phyloP scores from a whole-genome alignment of 1,140 invertebrate genomes.

The Manduca sexta region DNA sequence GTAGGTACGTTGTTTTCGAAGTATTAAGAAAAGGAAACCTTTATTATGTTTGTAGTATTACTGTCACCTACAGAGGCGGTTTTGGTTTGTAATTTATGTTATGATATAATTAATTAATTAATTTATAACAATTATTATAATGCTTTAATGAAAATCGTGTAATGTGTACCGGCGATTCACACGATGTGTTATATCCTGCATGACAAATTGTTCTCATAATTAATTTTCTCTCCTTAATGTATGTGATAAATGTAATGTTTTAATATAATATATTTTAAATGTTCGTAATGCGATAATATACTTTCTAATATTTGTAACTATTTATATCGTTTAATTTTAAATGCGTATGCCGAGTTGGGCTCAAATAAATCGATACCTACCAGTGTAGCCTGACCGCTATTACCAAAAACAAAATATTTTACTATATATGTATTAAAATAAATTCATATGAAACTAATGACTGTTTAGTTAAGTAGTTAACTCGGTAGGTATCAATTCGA shows the following conservation, averaged over 20 bases:
- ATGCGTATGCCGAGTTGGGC: constrained; percentile 4
- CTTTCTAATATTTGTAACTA: constrained; percentile 1
- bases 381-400: constrained; percentile 2
- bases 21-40: constrained; percentile 59
- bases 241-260: constrained; percentile 55
- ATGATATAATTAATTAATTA: constrained; percentile 40
- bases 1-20: constrained; percentile 55
- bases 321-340: constrained; percentile 1
- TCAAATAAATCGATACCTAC: constrained; percentile 7
- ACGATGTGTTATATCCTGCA: constrained; percentile 36
- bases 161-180: constrained; percentile 33
- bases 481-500: constrained; percentile 13
- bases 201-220: constrained; percentile 42
- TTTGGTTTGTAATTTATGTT: constrained; percentile 45
- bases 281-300: constrained; percentile 2
- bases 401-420: constrained; percentile 3
- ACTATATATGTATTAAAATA: constrained; percentile 22
- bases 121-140: constrained; percentile 22
- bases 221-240: constrained; percentile 25
- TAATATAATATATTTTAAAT: constrained; percentile 13
- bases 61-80: constrained; percentile 46
- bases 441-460: constrained; percentile 14
- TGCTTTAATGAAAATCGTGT: constrained; percentile 3
- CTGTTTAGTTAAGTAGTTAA: constrained; percentile 7
- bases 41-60: constrained; percentile 49